phyloP scores from a whole-genome alignment of 2,797 vertebrate genomes.

The Trachurus trachurus region DNA sequence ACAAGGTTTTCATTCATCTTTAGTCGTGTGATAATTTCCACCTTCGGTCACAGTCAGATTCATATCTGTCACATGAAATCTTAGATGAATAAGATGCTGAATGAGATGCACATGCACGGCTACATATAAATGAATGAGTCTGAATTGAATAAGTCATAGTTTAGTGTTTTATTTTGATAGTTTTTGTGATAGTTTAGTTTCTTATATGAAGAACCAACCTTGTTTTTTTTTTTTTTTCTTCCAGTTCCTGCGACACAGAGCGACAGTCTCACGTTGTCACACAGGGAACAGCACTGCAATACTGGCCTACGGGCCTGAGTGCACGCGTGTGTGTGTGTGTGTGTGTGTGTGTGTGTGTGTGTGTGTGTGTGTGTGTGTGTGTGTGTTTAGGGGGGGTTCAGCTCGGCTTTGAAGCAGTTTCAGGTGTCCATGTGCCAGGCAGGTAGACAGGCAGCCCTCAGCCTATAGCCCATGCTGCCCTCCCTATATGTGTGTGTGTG shows the following conservation, averaged over 20 bases:
- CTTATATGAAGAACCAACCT: not conserved
- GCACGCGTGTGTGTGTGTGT: slow-evolving; percentile 26
- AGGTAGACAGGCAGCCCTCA: slow-evolving; percentile 75
- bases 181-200: slow-evolving; percentile 9
- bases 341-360: slow-evolving; percentile 3
- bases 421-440: slow-evolving; percentile 90
- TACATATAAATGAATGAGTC: not conserved
- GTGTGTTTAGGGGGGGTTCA: slow-evolving; percentile 55
- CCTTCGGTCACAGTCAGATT: too few relatives aligned
- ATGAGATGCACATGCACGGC: not conserved
- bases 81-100: too few relatives aligned
- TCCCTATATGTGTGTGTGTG: slow-evolving; percentile 22
- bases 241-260: slow-evolving; percentile 30
- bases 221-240: not conserved
- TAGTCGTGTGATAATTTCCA: too few relatives aligned
- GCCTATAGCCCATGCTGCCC: slow-evolving; percentile 70
- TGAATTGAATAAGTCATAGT: not conserved
- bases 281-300: slow-evolving; percentile 11
- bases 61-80: too few relatives aligned
- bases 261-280: slow-evolving; percentile 58
- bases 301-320: slow-evolving; percentile 28
- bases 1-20: too few relatives aligned
- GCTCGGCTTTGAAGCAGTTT: slow-evolving; percentile 95
- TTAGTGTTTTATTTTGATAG: too few relatives aligned
- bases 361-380: slow-evolving; percentile 8